Base-by-base conservation (phyloP, 2,888 invertebrate species). In the Watsonalla cultraria region DNA sequence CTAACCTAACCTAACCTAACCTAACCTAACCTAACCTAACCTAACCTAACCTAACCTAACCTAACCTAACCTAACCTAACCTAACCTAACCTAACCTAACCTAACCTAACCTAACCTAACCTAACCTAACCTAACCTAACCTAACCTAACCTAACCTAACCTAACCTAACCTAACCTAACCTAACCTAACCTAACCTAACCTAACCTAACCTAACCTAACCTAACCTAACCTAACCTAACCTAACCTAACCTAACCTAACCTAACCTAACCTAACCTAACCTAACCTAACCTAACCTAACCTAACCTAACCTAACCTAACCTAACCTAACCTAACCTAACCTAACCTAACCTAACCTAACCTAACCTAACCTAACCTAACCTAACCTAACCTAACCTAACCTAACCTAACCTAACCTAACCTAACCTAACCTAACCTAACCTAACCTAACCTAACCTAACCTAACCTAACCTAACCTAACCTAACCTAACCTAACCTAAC, bases 21-120 rank as follows among this genome's bases (percentile, higher is more conserved):
- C 50, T 15, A 46, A 46, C 46, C 51, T 46, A 46, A 46, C 51
- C 46, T 46, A 46, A 51, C 46, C 51, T 46, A 51, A 47, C 53
- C 48, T 56, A 58, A 60, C 56, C 60, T 58, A 60, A 60, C 60
- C 60, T 58, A 58, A 60, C 60, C 58, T 57, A 56, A 58, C 58
- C 61, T 61, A 61, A 61, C 61, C 61, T 61, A 58, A 57, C 58
- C 61, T 61, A 58, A 61, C 58, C 61, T 58, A 58, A 61, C 58
- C 59, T 61, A 57, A 60, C 59, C 61, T 56, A 58, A 56, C 56
- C 56, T 56, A 58, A 59, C 55, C 61, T 56, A 54, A 56, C 59
- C 56, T 56, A 58, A 56, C 57, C 61, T 55, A 54, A 59, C 59
- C 61, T 59, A 61, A 59, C 59, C 61, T 57, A 59, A 57, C 57